Conservation (phyloP, 2,113 vertebrate species). For the Centropus bengalensis region DNA sequence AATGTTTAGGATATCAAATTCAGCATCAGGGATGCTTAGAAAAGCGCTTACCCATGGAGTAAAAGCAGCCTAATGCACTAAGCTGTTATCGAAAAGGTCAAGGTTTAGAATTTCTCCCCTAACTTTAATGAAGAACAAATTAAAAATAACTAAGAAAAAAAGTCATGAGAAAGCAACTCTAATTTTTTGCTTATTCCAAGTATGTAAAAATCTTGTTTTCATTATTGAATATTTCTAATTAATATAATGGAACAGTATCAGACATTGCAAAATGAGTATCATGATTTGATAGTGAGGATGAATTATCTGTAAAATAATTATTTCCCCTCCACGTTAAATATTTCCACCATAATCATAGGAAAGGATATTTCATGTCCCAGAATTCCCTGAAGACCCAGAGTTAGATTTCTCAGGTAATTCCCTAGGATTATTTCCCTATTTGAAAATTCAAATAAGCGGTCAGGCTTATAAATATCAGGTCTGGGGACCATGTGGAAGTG, state of each 20-base stretch:
- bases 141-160: background rate
- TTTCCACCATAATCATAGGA: background rate
- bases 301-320: background rate
- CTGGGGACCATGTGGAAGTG: background rate
- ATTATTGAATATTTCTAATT: background rate
- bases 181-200: background rate
- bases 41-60: background rate
- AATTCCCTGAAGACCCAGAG: background rate
- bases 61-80: background rate
- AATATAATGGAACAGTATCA: background rate
- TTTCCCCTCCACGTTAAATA: background rate
- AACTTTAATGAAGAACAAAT: background rate
- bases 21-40: slow-evolving; percentile 15
- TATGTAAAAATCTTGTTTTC: background rate
- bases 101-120: background rate
- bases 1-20: slow-evolving; percentile 48
- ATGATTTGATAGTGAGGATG: background rate
- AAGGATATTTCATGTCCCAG: background rate
- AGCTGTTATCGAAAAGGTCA: background rate
- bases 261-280: background rate
- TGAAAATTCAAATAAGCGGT: background rate
- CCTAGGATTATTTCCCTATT: background rate
- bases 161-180: background rate
- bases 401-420: background rate
- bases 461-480: background rate